These are phyloP conservation scores for Anguilla obscura DNA, from an alignment of 2,797 vertebrate species.

Conservation along the genomic window DNA sequence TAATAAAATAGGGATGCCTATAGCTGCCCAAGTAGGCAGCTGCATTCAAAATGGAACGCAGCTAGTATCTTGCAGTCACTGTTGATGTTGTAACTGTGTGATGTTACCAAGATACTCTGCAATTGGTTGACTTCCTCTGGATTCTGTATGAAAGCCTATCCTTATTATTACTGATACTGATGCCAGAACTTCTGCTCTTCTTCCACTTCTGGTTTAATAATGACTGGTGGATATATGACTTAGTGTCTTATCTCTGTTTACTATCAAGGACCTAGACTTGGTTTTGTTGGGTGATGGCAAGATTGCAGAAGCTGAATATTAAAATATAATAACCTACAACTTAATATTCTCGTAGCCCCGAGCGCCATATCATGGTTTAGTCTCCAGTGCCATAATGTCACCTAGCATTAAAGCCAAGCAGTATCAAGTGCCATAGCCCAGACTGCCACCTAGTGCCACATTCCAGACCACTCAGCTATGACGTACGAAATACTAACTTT, in stretches of 20 bases:
- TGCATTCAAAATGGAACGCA: no score
- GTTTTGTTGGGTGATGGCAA: background rate
- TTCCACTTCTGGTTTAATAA: background rate
- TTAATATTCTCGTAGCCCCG: background rate
- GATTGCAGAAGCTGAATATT: background rate
- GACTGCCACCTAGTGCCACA: background rate
- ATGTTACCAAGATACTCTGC: no score
- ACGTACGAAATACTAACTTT: background rate
- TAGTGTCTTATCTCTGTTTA: background rate
- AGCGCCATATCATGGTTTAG: background rate
- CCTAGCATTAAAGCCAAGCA: background rate
- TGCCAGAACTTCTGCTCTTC: background rate
- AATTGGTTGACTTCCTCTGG: background rate
- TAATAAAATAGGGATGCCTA: no score
- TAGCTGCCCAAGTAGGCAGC: no score
- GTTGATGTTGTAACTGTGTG: no score
- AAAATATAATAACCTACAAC: background rate
- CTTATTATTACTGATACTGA: background rate
- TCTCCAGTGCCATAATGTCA: background rate
- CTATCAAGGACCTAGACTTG: background rate
- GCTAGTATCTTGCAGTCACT: no score
- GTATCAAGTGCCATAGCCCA: background rate
- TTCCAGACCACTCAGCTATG: background rate
- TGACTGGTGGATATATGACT: background rate
- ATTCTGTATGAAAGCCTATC: background rate